A percentile compares a stretch with the other conserved stretches of the same genome.
Evolutionary conservation across 2,888 invertebrate species (phyloP).

Genomic region (Drosophila eohydei): DNA sequence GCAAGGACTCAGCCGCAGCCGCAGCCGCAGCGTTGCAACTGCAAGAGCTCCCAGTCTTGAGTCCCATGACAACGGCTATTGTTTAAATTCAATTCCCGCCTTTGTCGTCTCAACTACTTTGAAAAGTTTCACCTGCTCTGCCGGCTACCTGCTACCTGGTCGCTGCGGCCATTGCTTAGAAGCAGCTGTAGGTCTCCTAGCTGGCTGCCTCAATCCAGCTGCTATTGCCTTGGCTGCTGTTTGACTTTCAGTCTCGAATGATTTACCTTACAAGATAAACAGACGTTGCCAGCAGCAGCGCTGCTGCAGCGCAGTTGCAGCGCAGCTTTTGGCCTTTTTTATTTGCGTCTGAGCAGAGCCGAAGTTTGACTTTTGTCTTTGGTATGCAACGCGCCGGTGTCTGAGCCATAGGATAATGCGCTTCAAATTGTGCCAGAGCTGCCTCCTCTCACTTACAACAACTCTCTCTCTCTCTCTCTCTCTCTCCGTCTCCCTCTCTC

Average conservation of each 20-base stretch:
- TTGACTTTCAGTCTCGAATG: slow-evolving; percentile 81
- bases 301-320: slow-evolving; percentile 21
- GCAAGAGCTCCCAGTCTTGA: slow-evolving; percentile 22
- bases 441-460: neutral
- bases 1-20: slow-evolving; percentile 36
- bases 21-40: slow-evolving; percentile 15
- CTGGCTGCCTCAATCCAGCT: slow-evolving; percentile 10
- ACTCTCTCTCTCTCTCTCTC: neutral
- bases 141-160: neutral
- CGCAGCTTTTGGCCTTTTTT: slow-evolving; percentile 25
- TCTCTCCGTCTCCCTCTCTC: neutral
- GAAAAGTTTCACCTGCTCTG: slow-evolving; percentile 57
- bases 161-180: neutral
- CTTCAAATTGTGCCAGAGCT: slow-evolving; percentile 70
- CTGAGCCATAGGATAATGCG: slow-evolving; percentile 68
- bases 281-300: slow-evolving; percentile 41
- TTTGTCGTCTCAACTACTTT: slow-evolving; percentile 79
- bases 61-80: slow-evolving; percentile 71
- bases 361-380: slow-evolving; percentile 80
- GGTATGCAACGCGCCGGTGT: slow-evolving; percentile 25
- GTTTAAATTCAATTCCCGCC: slow-evolving; percentile 78
- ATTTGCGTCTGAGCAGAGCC: slow-evolving; percentile 59
- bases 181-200: neutral
- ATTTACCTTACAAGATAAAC: slow-evolving; percentile 80
- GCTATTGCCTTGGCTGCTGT: slow-evolving; percentile 50